A percentile compares a stretch with the other conserved stretches of the same genome.
phyloP scores from a whole-genome alignment of 1,140 invertebrate genomes.

The Littorina saxatilis region DNA sequence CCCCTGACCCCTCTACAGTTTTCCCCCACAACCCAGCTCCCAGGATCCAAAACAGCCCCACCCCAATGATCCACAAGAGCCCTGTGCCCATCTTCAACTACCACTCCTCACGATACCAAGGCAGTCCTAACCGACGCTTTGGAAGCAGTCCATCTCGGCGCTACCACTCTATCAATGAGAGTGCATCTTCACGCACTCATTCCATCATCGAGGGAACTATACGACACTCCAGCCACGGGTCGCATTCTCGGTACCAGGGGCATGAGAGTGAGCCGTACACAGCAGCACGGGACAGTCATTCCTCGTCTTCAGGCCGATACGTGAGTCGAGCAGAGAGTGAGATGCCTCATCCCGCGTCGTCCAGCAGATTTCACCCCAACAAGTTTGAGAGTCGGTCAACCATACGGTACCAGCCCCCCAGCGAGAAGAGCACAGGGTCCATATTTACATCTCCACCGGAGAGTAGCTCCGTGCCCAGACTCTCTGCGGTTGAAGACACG shows the following conservation, averaged over 20 bases:
- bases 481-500: background rate
- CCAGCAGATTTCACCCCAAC: background rate
- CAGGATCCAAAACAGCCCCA: constrained; percentile 31
- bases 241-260: constrained; percentile 2
- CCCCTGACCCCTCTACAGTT: background rate
- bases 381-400: constrained; percentile 15
- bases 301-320: background rate
- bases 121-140: constrained; percentile 32
- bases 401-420: constrained; percentile 7
- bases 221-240: background rate
- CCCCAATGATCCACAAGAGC: constrained; percentile 30
- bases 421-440: constrained; percentile 18
- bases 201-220: constrained; percentile 1
- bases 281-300: background rate
- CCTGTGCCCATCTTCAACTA: constrained; percentile 32
- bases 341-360: background rate
- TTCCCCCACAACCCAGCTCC: constrained; percentile 24
- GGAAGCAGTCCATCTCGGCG: constrained; percentile 27
- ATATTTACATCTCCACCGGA: constrained; percentile 1
- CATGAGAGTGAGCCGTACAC: background rate
- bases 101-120: constrained; percentile 19
- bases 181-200: background rate
- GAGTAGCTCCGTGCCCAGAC: background rate
- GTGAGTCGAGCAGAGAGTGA: background rate
- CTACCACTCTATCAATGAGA: background rate